Base-by-base conservation (phyloP, 2,113 vertebrate species). In the Nerophis lumbriciformis region DNA sequence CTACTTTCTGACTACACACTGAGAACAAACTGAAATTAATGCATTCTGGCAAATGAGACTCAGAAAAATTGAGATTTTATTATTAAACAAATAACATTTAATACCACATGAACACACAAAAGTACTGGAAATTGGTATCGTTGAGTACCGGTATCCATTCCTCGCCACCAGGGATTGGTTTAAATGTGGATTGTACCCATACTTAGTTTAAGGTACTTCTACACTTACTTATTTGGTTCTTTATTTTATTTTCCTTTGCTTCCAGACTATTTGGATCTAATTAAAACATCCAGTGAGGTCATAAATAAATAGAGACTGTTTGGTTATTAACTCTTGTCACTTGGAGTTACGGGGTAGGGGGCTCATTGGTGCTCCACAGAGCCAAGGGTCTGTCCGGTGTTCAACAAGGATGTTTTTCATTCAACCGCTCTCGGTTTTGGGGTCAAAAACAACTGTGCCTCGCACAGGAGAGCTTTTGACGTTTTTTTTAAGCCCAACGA, bases 321-420 rank as follows among this genome's bases (percentile, higher is more conserved):
- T 39, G 48, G 48, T 59, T 64, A 48, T 57, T 50, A 38, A 54
- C 36, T 6, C 28, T 36, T 37, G 36, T 38, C 70, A 59, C 53
- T 62, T 53, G 37, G 48, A 59, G 16, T 44, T 45, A 54, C 39
- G n/a, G n/a, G n/a, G n/a, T n/a, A n/a, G 7, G 1, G 7, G 14
- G 14, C 64, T 60, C 8, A 49, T 59, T 56, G 66, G 48, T 71
- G 63, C 65, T 64, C 51, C 53, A 35, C 58, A 62, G 64, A 67
- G 72, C 28, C 6, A 15, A 61, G 21, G 59, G 11, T 39, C 63
- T 63, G 62, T 67, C 59, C 16, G 37, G 39, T 62, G 60, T 8
- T 75, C 47, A 71, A 11, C 66, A 48, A 21, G 51, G 51, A 44
- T 71, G 70, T 77, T 68, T 68, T 38, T 79, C 70, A 62, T 69